These are phyloP conservation scores for Rhabdornis inornatus DNA, from an alignment of 2,113 vertebrate species.

Conservation along the genomic window DNA sequence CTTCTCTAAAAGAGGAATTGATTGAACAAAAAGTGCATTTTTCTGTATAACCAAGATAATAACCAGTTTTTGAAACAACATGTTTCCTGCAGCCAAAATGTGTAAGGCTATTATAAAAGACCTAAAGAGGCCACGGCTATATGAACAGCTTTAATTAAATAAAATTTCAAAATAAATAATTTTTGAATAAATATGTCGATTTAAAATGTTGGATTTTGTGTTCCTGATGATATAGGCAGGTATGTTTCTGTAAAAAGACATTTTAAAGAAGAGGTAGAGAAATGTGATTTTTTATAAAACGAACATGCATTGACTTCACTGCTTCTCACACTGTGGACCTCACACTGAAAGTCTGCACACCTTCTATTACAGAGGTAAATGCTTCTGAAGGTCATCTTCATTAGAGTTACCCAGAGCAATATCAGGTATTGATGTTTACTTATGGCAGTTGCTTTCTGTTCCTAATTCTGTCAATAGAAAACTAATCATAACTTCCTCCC, in stretches of 20 bases:
- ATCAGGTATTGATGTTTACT: background rate
- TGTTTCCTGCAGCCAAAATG: background rate
- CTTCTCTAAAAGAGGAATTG: background rate
- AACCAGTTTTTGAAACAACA: background rate
- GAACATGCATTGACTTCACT: background rate
- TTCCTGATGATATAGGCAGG: background rate
- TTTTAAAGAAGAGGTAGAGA: background rate
- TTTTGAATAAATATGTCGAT: background rate
- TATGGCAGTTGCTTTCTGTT: background rate
- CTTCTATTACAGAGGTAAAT: background rate
- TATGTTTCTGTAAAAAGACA: background rate
- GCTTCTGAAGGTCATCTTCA: background rate
- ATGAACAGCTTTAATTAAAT: background rate
- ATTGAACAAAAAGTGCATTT: background rate
- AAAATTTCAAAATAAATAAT: background rate
- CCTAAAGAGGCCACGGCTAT: background rate
- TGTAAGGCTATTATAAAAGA: background rate
- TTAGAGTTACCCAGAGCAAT: background rate
- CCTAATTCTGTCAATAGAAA: background rate
- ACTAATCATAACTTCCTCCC: background rate
- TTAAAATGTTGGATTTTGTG: background rate
- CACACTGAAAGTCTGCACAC: background rate
- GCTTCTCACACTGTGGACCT: background rate
- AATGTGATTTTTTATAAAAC: background rate
- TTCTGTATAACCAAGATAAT: background rate